A percentile compares a stretch with the other conserved stretches of the same genome.
Evolutionary conservation across 2,113 vertebrate species (phyloP).

Genomic region (Puffinus mauretanicus): DNA sequence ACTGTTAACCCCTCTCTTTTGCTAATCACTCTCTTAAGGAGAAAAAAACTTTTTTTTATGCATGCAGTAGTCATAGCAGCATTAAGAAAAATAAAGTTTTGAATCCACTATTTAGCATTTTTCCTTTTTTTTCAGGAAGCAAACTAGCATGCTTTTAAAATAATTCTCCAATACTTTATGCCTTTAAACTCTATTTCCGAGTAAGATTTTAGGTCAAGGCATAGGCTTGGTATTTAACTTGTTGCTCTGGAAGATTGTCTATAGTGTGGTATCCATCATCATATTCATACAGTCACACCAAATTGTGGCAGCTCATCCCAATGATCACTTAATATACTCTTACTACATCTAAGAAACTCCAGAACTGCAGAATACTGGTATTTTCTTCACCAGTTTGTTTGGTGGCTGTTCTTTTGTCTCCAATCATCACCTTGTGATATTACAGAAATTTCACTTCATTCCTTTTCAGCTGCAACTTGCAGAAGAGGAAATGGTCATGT

Average conservation of each 20-base stretch:
- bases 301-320: background rate
- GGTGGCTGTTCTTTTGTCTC: background rate
- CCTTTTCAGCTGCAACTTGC: background rate
- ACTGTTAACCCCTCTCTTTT: background rate
- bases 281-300: background rate
- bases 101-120: background rate
- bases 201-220: background rate
- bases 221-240: background rate
- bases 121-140: background rate
- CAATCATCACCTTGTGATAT: background rate
- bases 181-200: background rate
- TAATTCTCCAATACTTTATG: background rate
- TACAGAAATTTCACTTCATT: background rate
- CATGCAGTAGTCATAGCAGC: background rate
- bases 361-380: background rate
- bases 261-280: too few relatives aligned
- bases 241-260: background rate
- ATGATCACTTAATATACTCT: background rate
- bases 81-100: background rate
- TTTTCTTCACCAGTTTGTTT: background rate
- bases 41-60: background rate
- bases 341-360: background rate
- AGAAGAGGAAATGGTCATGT: background rate
- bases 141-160: background rate
- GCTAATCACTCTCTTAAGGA: background rate